Base-by-base conservation (phyloP, 1,140 invertebrate species). In the Penaeus vannamei region DNA sequence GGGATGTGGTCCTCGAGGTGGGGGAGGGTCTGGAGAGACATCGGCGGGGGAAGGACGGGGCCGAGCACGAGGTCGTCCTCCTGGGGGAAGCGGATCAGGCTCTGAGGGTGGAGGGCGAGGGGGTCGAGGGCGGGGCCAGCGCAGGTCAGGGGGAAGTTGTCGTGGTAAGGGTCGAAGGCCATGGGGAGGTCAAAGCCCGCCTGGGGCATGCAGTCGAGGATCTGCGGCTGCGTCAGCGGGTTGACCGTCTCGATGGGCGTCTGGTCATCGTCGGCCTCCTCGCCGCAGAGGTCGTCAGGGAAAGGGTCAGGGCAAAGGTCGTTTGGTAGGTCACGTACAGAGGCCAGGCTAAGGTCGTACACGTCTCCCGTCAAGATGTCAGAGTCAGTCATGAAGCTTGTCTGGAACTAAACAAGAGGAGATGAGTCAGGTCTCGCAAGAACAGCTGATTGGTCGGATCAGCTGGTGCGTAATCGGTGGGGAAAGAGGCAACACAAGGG, bases 301-400 rank as follows among this genome's bases (percentile, higher is more conserved):
- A 19, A 22, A 22, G 20, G 62, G 86, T 87, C 77, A 46, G 60
- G 19, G 77, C 36, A 22, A n/a, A 66, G 59, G 81, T 89, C 81
- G 81, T 86, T 61, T 20, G 64, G 61, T 66, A 72, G 46, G 32
- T 53, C 53, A 53, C 17, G 53, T 17, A 53, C 53, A 53, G 79
- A 82, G 12, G 22, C 61, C 22, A 59, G 85, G 32, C 87, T 89
- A 10, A 85, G 87, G 87, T 89, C 87, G 66, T 77, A 84, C 60
- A 89, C 23, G 59, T 85, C 83, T 26, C 66, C 87, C 2, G 82
- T 84, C 59, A 29, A 20, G 12, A 7, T 19, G 26, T 84, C 72
- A 4, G 32, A n/a, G 59, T 32, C 82, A 10, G 53, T 53, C 53
- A 89, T 26, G 82, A 89, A 89, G 76, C 82, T 89, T 26, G 87